Evolutionary conservation across 2,888 invertebrate species (phyloP).

Genomic region (Chironomus riparius): DNA sequence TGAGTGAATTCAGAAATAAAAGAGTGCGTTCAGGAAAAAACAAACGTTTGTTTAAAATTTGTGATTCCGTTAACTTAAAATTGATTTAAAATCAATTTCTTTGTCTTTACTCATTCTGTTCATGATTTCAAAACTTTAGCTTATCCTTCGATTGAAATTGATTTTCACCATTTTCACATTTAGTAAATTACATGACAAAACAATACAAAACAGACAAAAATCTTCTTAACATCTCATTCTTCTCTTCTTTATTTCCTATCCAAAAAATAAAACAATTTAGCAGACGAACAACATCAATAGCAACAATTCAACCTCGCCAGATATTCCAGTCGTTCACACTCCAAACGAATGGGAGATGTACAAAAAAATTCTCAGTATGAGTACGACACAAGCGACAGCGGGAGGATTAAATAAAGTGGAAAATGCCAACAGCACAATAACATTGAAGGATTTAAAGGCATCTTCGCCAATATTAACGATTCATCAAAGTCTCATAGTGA

Average conservation of each 20-base stretch:
- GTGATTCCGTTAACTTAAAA: too few species aligned
- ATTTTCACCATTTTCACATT: too few species aligned
- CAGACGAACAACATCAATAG: background rate
- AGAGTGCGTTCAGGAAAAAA: too few species aligned
- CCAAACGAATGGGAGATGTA: slow-evolving; percentile 17
- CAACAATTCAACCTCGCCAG: background rate
- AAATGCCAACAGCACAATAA: slow-evolving; percentile 14
- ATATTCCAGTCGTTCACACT: slow-evolving; percentile 11
- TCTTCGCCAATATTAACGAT: slow-evolving; percentile 14
- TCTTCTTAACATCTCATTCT: background rate
- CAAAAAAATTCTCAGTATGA: slow-evolving; percentile 18
- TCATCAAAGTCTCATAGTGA: background rate
- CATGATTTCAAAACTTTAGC: too few species aligned
- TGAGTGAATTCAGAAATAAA: too few species aligned
- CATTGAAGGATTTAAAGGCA: background rate
- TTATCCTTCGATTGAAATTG: too few species aligned
- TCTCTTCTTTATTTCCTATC: too few species aligned
- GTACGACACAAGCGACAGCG: background rate
- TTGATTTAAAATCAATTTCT: too few species aligned
- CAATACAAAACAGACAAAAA: background rate
- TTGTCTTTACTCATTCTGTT: too few species aligned
- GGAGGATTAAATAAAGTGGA: slow-evolving; percentile 9
- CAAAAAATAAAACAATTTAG: too few species aligned
- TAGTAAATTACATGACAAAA: too few species aligned
- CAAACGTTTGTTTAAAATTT: too few species aligned